Conservation (phyloP, 2,797 vertebrate species). For the Pogonophryne albipinna region DNA sequence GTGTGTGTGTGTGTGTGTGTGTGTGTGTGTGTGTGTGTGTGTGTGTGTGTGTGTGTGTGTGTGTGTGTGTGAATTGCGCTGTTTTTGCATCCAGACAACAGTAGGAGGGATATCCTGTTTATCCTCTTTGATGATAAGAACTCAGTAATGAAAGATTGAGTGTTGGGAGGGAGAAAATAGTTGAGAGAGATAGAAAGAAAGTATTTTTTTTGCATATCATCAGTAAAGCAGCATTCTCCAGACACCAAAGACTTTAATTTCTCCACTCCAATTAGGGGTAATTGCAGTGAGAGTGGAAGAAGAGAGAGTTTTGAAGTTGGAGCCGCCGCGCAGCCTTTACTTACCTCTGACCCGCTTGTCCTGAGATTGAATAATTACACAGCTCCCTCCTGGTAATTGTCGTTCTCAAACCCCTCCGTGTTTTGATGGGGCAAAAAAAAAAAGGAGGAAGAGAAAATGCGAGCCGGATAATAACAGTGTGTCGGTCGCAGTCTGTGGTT, state of each 20-base stretch:
- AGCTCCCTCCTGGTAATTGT: constrained; percentile 82
- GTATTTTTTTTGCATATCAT: constrained; percentile 73
- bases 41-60: constrained; percentile 10
- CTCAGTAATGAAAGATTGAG: constrained; percentile 56
- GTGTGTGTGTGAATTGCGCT: constrained; percentile 19
- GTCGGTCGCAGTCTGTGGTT: constrained; percentile 70
- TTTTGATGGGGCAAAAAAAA: constrained; percentile 74
- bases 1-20: constrained; percentile 7
- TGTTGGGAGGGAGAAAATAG: constrained; percentile 47
- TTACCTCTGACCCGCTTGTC: constrained; percentile 81
- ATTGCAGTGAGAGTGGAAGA: constrained; percentile 81
- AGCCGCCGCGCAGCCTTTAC: constrained; percentile 73
- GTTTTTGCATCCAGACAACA: constrained; percentile 52
- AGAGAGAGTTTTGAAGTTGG: constrained; percentile 75
- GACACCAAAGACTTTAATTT: constrained; percentile 79
- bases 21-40: constrained; percentile 9
- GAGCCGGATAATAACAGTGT: constrained; percentile 82
- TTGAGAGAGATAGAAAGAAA: constrained; percentile 35
- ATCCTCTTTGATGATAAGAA: constrained; percentile 73
- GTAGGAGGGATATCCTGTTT: constrained; percentile 78
- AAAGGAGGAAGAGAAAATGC: constrained; percentile 70
- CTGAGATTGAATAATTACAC: constrained; percentile 84
- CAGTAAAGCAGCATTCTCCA: constrained; percentile 75
- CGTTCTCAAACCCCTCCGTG: constrained; percentile 71
- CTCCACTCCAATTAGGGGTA: constrained; percentile 80